Percentiles rank a stretch among this genome's conserved stretches.
These are phyloP conservation scores for Drosophila arawakana DNA, from an alignment of 1,140 invertebrate species.

Conservation along the genomic window DNA sequence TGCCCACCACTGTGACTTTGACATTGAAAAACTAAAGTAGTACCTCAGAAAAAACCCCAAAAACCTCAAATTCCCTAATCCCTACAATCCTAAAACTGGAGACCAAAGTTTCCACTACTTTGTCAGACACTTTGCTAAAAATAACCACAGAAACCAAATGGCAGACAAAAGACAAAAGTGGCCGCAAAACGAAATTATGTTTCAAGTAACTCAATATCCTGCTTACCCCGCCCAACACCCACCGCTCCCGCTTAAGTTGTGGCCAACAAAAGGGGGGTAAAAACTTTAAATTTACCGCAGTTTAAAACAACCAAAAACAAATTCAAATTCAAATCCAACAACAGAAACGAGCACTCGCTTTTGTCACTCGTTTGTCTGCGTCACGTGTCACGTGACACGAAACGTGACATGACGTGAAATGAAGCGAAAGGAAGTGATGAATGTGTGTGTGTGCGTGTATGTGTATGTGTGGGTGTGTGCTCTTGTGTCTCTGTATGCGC, in stretches of 20 bases:
- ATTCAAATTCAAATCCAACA: constrained; percentile 20
- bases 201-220: constrained; percentile 77
- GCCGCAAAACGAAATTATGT: constrained; percentile 75
- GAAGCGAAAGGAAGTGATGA: constrained; percentile 36
- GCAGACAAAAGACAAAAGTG: constrained; percentile 55
- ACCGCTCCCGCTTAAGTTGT: constrained; percentile 3
- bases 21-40: constrained; percentile 74
- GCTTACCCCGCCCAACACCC: no score
- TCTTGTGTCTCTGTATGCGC: background rate
- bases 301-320: constrained; percentile 48
- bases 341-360: constrained; percentile 27
- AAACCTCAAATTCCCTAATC: constrained; percentile 7
- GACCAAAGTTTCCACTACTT: background rate
- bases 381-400: constrained; percentile 58
- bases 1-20: constrained; percentile 57
- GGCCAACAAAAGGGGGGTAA: background rate
- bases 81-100: constrained; percentile 11
- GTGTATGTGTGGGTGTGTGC: constrained; percentile 11
- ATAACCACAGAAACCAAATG: constrained; percentile 66
- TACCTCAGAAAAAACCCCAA: background rate
- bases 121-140: constrained; percentile 52
- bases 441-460: constrained; percentile 22
- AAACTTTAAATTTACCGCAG: constrained; percentile 71
- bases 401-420: constrained; percentile 35
- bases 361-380: constrained; percentile 74